Percentiles rank a stretch among this genome's conserved stretches.
phyloP scores from a whole-genome alignment of 2,888 invertebrate genomes.

The Drepana falcataria region DNA sequence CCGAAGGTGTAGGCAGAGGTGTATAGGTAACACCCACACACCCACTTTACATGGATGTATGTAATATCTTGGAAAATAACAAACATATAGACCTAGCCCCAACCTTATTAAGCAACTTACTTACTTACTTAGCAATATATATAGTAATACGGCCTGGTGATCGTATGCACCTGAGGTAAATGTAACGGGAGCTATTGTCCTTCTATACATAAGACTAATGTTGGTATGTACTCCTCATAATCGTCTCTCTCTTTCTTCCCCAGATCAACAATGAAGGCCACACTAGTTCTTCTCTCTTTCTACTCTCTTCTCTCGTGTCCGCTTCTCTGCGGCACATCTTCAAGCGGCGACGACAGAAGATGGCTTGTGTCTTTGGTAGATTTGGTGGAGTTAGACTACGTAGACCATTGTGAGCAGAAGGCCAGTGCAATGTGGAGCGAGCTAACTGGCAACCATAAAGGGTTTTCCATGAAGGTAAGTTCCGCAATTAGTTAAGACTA shows the following conservation, averaged over 20 bases:
- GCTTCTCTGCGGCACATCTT: slow-evolving; percentile 50
- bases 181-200: too few species aligned
- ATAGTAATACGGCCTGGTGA: too few species aligned
- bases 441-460: slow-evolving; percentile 50
- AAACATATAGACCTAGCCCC: too few species aligned
- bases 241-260: slow-evolving; percentile 15
- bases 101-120: too few species aligned
- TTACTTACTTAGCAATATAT: too few species aligned
- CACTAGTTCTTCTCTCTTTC: slow-evolving; percentile 42
- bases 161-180: too few species aligned
- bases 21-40: too few species aligned
- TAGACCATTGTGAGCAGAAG: slow-evolving; percentile 62
- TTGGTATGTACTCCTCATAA: background rate
- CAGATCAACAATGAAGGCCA: slow-evolving; percentile 56
- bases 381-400: slow-evolving; percentile 67
- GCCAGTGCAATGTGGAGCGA: slow-evolving; percentile 64
- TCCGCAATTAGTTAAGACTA: background rate
- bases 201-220: background rate
- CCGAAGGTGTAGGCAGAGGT: too few species aligned
- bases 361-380: slow-evolving; percentile 61
- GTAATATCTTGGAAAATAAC: too few species aligned
- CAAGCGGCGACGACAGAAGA: slow-evolving; percentile 50
- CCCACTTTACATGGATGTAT: too few species aligned
- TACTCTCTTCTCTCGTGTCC: slow-evolving; percentile 44
- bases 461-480: slow-evolving; percentile 49